Conservation (phyloP, 2,113 vertebrate species). For the Prunella fulvescens region DNA sequence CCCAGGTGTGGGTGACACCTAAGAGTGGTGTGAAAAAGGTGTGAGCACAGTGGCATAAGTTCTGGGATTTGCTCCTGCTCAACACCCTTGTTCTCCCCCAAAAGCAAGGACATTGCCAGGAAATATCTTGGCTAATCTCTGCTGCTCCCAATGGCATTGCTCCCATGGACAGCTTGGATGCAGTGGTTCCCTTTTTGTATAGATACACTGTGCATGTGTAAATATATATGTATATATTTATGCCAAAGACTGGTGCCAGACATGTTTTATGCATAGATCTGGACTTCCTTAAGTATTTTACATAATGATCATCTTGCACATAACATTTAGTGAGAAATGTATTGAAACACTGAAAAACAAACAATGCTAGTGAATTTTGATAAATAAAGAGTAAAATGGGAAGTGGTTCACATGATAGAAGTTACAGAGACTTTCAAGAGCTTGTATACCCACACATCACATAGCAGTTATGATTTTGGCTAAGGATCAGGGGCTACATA, state of each 20-base stretch:
- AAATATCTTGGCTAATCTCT: not conserved
- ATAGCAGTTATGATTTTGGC: not conserved
- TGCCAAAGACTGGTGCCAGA: not conserved
- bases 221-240: not conserved
- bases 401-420: not conserved
- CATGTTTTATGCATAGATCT: not conserved
- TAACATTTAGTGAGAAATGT: not conserved
- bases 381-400: not conserved
- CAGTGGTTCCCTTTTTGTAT: not conserved
- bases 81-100: not conserved
- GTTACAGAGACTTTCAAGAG: not conserved
- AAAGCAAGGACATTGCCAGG: not conserved
- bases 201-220: not conserved
- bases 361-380: not conserved
- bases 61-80: not conserved
- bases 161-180: not conserved
- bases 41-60: fast-evolving
- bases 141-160: not conserved
- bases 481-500: not conserved
- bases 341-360: not conserved
- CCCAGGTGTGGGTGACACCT: fast-evolving
- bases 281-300: not conserved
- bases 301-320: not conserved
- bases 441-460: not conserved
- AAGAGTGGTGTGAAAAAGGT: not conserved